Evolutionary conservation across 1,140 invertebrate species (phyloP).

Genomic region (Diachasmimorpha longicaudata): DNA sequence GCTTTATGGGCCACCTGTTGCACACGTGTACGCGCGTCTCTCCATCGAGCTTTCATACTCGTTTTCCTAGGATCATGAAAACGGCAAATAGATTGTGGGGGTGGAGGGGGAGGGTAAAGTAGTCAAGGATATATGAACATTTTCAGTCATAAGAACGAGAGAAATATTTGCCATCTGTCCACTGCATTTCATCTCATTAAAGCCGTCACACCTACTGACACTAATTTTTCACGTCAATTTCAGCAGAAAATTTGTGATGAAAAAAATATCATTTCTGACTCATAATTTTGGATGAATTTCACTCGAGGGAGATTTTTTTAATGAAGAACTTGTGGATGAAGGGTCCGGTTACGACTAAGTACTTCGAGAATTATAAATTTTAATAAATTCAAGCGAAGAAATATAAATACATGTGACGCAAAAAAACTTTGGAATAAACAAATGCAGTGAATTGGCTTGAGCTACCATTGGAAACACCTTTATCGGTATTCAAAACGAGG

Average conservation of each 20-base stretch:
- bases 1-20: constrained; percentile 56
- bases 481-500: background rate
- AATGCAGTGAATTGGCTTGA: background rate
- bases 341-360: no score
- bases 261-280: no score
- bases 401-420: no score
- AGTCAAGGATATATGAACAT: background rate
- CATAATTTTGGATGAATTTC: no score
- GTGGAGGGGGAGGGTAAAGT: background rate
- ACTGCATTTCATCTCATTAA: background rate
- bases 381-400: no score
- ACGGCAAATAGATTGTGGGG: constrained; percentile 10
- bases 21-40: constrained; percentile 43
- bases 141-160: background rate
- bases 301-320: no score
- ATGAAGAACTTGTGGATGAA: no score
- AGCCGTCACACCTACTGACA: no score
- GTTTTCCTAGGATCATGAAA: constrained; percentile 29
- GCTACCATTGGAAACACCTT: background rate
- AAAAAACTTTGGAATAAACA: no score
- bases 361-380: no score
- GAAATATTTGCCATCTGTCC: background rate
- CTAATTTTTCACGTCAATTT: no score
- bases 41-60: constrained; percentile 49
- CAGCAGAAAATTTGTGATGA: no score